Evolutionary conservation across 2,797 vertebrate species (phyloP).

Genomic region (Smutsia gigantea): DNA sequence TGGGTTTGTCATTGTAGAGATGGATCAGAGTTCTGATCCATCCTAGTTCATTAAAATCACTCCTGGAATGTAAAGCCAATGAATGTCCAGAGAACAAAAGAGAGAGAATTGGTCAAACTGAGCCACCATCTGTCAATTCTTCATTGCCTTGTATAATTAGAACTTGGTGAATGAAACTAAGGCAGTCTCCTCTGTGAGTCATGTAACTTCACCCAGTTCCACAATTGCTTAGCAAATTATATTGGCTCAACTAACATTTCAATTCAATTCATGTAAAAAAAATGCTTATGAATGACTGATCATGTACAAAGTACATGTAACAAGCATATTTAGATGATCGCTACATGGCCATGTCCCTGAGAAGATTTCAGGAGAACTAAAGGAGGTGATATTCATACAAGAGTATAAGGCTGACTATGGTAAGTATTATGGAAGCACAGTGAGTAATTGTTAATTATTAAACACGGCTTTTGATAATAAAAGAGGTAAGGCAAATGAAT

Average conservation of each 20-base stretch:
- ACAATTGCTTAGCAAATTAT: neutral
- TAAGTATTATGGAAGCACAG: neutral
- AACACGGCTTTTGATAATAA: conserved; percentile 2
- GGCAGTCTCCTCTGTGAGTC: conserved; percentile 17
- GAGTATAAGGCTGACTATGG: neutral
- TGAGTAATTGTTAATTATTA: conserved; percentile 19
- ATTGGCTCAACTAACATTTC: conserved; percentile 32
- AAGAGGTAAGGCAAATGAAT: neutral
- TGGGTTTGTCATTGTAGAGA: neutral
- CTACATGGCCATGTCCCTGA: neutral
- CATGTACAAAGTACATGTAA: neutral
- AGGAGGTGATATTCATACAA: neutral
- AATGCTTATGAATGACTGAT: neutral
- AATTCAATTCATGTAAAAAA: neutral
- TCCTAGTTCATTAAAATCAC: neutral
- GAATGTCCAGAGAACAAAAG: conserved; percentile 13
- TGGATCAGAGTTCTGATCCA: neutral
- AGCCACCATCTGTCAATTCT: conserved; percentile 65
- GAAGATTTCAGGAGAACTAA: neutral
- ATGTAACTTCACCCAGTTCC: neutral
- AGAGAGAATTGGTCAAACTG: conserved; percentile 36
- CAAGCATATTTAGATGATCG: neutral
- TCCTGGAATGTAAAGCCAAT: neutral
- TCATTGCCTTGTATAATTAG: conserved; percentile 71
- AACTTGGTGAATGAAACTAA: conserved; percentile 32